A percentile compares a stretch with the other conserved stretches of the same genome.
These are phyloP conservation scores for Coreius guichenoti DNA, from an alignment of 2,797 vertebrate genomes.

Conservation along the genomic window DNA sequence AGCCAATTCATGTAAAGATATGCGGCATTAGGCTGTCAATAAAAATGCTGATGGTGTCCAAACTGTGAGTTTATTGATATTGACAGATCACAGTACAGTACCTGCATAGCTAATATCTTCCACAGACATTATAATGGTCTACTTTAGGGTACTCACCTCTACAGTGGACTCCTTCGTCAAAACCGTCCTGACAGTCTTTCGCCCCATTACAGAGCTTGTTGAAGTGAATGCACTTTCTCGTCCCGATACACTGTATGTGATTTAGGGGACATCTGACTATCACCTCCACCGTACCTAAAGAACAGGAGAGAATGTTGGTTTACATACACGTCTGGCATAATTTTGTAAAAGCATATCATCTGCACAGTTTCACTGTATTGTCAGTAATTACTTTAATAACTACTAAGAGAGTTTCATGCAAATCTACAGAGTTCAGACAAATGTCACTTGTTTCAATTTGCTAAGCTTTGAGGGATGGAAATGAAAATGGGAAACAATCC, in stretches of 20 bases:
- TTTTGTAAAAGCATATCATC: background rate
- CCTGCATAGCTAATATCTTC: background rate
- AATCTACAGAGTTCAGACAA: slow-evolving; percentile 32
- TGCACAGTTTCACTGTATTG: background rate
- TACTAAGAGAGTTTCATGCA: background rate
- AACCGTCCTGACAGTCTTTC: slow-evolving; percentile 90
- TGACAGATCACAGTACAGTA: slow-evolving; percentile 19
- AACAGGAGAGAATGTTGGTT: slow-evolving; percentile 52
- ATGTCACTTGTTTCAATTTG: slow-evolving; percentile 22
- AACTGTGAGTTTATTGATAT: slow-evolving; percentile 1
- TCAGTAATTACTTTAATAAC: slow-evolving; percentile 1
- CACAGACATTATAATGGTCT: background rate
- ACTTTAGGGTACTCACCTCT: slow-evolving; percentile 81
- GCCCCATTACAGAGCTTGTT: slow-evolving; percentile 93
- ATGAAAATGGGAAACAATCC: slow-evolving; percentile 41
- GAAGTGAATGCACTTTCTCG: slow-evolving; percentile 90
- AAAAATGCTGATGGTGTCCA: background rate
- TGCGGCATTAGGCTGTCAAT: background rate
- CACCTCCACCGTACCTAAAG: slow-evolving; percentile 84
- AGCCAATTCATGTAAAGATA: slow-evolving; percentile 54
- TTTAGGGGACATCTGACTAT: slow-evolving; percentile 88
- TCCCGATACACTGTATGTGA: slow-evolving; percentile 88
- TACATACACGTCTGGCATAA: background rate
- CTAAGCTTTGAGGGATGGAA: slow-evolving; percentile 35
- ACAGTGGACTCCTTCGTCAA: slow-evolving; percentile 94